phyloP scores from a whole-genome alignment of 2,797 vertebrate species.

The Lophius americanus region DNA sequence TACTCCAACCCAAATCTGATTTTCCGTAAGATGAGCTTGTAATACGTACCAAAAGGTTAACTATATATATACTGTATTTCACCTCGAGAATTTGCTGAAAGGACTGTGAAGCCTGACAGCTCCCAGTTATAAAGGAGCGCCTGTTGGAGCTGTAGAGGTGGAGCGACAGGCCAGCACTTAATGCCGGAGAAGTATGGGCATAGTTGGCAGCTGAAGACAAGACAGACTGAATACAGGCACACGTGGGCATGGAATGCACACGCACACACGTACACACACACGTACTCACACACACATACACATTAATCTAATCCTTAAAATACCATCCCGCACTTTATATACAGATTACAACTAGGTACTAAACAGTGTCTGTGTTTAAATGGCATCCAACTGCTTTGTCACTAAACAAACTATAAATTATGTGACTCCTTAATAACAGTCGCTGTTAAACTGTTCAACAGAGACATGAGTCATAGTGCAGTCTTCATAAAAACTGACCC shows the following conservation, averaged over 20 bases:
- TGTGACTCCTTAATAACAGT: not conserved
- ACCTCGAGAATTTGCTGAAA: conserved; percentile 1
- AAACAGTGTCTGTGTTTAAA: conserved; percentile 32
- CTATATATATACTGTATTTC: conserved; percentile 6
- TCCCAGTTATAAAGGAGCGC: conserved; percentile 11
- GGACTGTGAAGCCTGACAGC: not conserved
- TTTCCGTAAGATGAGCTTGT: no score
- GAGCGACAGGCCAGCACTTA: conserved; percentile 22
- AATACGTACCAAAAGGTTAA: not conserved
- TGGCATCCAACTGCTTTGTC: conserved; percentile 13
- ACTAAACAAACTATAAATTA: conserved; percentile 30
- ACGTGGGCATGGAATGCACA: conserved; percentile 20
- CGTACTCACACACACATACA: conserved; percentile 27
- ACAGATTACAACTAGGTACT: conserved; percentile 48
- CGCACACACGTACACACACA: conserved; percentile 32
- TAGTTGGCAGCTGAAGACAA: conserved; percentile 38
- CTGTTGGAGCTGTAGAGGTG: conserved; percentile 26
- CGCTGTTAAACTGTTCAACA: not conserved
- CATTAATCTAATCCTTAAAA: conserved; percentile 26
- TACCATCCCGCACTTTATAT: conserved; percentile 29
- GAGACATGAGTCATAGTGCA: not conserved
- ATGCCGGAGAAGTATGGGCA: conserved; percentile 33
- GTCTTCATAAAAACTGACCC: not conserved
- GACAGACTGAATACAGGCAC: conserved; percentile 55
- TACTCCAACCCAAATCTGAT: no score